Percentiles rank a stretch among this genome's conserved stretches.
These are phyloP conservation scores for Enteromius paludinosus DNA, from an alignment of 2,797 vertebrate genomes.

Conservation along the genomic window DNA sequence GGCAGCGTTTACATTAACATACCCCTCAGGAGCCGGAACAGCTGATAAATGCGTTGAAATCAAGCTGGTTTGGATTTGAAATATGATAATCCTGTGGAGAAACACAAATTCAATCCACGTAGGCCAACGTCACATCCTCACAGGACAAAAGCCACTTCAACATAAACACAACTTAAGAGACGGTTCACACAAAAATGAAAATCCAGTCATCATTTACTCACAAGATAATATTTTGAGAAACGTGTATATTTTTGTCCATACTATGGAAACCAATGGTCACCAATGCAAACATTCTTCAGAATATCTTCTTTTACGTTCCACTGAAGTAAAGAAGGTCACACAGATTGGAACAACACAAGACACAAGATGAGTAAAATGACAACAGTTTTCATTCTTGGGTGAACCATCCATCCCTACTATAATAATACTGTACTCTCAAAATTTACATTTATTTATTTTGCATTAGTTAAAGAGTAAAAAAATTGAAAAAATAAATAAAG, in stretches of 20 bases:
- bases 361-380: background rate
- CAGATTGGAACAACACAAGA: background rate
- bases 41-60: background rate
- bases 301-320: background rate
- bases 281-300: background rate
- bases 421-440: background rate
- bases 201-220: background rate
- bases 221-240: background rate
- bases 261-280: background rate
- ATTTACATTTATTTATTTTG: background rate
- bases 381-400: background rate
- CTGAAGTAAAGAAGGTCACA: background rate
- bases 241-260: background rate
- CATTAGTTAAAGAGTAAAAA: no score
- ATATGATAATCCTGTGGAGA: conserved; percentile 11
- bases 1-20: conserved; percentile 34
- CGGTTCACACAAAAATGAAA: background rate
- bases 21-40: background rate
- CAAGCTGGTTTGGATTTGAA: conserved; percentile 32
- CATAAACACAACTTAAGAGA: conserved; percentile 8
- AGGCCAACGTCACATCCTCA: conserved; percentile 15
- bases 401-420: background rate
- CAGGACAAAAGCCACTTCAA: background rate
- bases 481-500: no score
- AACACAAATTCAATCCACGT: conserved; percentile 20